Conservation (phyloP, 2,888 invertebrate genomes). For the Syrphus vitripennis region DNA sequence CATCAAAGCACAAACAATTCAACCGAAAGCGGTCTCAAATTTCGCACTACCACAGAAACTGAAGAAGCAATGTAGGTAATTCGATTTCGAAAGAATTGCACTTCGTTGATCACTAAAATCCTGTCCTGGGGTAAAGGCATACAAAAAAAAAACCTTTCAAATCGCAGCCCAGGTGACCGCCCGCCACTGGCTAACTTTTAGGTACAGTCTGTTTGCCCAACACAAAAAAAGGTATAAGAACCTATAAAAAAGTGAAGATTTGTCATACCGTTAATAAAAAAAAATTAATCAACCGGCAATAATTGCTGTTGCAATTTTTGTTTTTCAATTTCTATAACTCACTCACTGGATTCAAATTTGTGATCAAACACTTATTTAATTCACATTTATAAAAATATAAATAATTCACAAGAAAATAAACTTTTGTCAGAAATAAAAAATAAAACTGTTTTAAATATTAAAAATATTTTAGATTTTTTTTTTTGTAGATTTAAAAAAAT, state of each 20-base stretch:
- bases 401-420: conserved; percentile 22
- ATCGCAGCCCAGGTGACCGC: conserved; percentile 7
- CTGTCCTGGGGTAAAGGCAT: background rate
- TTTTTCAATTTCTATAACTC: background rate
- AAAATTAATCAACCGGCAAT: conserved; percentile 30
- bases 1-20: conserved; percentile 30
- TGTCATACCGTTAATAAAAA: conserved; percentile 7
- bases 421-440: conserved; percentile 38
- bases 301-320: background rate
- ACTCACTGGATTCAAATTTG: conserved; percentile 26
- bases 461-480: background rate
- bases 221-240: background rate
- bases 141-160: background rate
- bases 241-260: background rate
- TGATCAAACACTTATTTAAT: conserved; percentile 10
- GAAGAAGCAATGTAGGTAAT: background rate
- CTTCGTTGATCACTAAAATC: background rate
- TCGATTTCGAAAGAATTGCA: background rate
- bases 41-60: conserved; percentile 21
- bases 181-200: conserved; percentile 34
- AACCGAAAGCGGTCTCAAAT: conserved; percentile 48
- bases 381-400: background rate
- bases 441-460: background rate
- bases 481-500: background rate
- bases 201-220: conserved; percentile 47